Conservation (phyloP, 1,140 invertebrate genomes). For the Micrasema longulum region DNA sequence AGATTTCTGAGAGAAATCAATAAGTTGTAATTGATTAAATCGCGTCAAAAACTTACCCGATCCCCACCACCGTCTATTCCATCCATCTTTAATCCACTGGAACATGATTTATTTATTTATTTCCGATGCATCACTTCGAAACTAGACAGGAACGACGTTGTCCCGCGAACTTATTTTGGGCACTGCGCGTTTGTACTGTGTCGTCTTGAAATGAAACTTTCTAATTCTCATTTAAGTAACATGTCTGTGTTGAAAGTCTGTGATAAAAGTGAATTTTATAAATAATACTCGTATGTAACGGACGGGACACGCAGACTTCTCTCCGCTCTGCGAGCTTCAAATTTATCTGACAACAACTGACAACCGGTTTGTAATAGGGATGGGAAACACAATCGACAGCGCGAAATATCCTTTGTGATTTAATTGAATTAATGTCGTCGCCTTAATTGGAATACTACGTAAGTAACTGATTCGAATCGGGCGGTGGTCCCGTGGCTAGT, state of each 20-base stretch:
- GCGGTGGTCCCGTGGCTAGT: too few relatives aligned
- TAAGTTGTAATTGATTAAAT: too few relatives aligned
- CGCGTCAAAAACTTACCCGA: constrained; percentile 64
- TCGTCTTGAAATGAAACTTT: neutral
- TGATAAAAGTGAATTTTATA: constrained; percentile 10
- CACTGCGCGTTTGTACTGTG: neutral
- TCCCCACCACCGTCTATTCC: constrained; percentile 68
- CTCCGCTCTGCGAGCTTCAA: neutral
- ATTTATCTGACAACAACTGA: constrained; percentile 3
- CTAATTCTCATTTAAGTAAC: constrained; percentile 11
- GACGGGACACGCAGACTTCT: neutral
- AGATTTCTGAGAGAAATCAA: too few relatives aligned
- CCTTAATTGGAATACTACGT: too few relatives aligned
- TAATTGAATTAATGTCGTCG: too few relatives aligned
- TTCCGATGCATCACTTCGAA: constrained; percentile 9
- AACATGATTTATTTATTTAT: constrained; percentile 57
- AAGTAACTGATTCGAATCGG: too few relatives aligned
- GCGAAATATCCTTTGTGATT: too few relatives aligned
- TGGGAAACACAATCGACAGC: neutral
- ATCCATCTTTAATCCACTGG: constrained; percentile 62
- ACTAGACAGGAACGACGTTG: too few relatives aligned
- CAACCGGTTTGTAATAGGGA: constrained; percentile 3
- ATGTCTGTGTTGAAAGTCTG: neutral
- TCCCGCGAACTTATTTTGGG: too few relatives aligned
- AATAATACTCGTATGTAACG: constrained; percentile 7